Conservation (phyloP, 1,140 invertebrate species). For the Gerris buenoi region DNA sequence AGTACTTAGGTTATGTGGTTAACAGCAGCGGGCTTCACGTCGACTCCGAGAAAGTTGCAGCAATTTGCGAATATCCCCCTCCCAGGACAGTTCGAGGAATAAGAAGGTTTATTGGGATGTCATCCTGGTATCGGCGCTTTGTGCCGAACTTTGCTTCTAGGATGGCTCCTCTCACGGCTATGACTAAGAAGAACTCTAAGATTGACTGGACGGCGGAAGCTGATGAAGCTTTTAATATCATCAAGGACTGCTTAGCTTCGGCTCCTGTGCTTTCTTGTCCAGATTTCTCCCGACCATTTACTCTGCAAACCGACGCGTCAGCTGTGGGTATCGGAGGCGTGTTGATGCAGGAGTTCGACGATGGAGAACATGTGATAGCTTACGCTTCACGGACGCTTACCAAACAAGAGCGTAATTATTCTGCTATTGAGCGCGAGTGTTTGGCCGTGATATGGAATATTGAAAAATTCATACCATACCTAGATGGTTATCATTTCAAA, state of each 20-base stretch:
- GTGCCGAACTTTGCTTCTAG: slow-evolving; percentile 30
- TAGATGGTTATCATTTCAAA: slow-evolving; percentile 27
- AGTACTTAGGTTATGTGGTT: slow-evolving; percentile 11
- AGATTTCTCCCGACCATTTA: slow-evolving; percentile 22
- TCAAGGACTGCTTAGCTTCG: slow-evolving; percentile 20
- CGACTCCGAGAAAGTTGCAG: slow-evolving; percentile 6
- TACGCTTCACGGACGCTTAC: slow-evolving; percentile 31
- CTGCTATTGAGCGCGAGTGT: slow-evolving; percentile 32
- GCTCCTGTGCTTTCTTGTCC: slow-evolving; percentile 21
- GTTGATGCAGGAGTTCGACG: slow-evolving; percentile 21
- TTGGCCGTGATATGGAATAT: slow-evolving; percentile 29
- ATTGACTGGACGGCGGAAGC: not conserved
- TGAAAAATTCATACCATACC: slow-evolving; percentile 25
- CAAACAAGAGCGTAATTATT: slow-evolving; percentile 30
- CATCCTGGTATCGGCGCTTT: slow-evolving; percentile 31
- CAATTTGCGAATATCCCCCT: slow-evolving; percentile 20
- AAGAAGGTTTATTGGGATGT: slow-evolving; percentile 31
- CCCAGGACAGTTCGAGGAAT: slow-evolving; percentile 29
- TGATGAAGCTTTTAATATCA: slow-evolving; percentile 18
- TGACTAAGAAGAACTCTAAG: not conserved
- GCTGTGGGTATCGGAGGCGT: slow-evolving; percentile 22
- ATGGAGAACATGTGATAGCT: slow-evolving; percentile 23
- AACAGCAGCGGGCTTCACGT: not conserved
- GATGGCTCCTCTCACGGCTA: slow-evolving; percentile 23
- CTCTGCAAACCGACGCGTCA: slow-evolving; percentile 24